Base-by-base conservation (phyloP, 2,113 vertebrate species). In the Phalacrocorax aristotelis region DNA sequence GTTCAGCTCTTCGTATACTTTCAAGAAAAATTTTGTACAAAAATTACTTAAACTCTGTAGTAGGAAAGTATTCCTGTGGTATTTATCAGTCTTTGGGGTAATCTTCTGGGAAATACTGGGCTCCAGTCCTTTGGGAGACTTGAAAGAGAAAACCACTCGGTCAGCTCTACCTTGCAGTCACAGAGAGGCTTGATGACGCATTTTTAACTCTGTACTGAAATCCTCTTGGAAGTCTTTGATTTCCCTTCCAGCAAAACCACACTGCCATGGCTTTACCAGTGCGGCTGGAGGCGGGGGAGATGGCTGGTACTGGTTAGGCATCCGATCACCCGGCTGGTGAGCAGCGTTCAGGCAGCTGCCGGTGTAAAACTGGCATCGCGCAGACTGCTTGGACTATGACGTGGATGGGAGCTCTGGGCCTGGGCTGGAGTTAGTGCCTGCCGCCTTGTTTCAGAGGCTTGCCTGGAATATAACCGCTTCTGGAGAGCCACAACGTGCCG, bases 401-500 rank as follows among this genome's bases (percentile, higher is more conserved):
- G 1, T 1, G 1, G 8, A 7, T 26, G 77, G 72, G 40, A 83
- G 49, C 62, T 58, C 13, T 11, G 42, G 7, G 11, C 69, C 19
- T 32, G 32, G 32, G 38, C 65, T 30, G 5, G 42, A 54, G 44
- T 38, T 27, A 6, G 11, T 12, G 15, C 6, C 6, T 34, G 29
- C 29, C 0, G 1, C 65, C 22, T 46, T 9, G 18, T 74, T 26
- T 7, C 49, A 5, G 52, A 36, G 58, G 5, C 38, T 10, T 36
- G 71, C 20, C 60, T 46, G 57, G 68, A 40, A 3, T 6, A 3
- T 8, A 54, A 1, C 13, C 1, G 1, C 21, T 38, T 21, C 68
- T 1, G 2, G n/a, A 23, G 72, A 48, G 49, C 58, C 22, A 13
- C 15, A 7, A 0, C 0, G 1, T 21, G 49, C 51, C 1, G 0